Percentiles rank a stretch among this genome's conserved stretches.
Evolutionary conservation across 2,113 vertebrate genomes (phyloP).

Genomic region (Cavia porcellus): DNA sequence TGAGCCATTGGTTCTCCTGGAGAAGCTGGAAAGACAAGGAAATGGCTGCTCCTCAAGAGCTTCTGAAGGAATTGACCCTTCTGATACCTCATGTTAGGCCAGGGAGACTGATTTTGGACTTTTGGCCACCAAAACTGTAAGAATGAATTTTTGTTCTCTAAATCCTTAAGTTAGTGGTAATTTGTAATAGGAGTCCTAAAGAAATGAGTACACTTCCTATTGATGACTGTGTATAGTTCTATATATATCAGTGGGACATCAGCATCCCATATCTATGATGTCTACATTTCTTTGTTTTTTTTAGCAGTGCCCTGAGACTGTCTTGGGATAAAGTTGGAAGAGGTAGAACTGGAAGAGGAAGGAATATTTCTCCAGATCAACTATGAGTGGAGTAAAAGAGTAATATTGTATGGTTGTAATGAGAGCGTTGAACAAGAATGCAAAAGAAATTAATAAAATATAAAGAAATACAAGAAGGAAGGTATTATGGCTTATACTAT

Average conservation of each 20-base stretch:
- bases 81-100: background rate
- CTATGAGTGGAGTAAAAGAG: background rate
- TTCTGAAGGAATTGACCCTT: background rate
- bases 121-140: constrained; percentile 8
- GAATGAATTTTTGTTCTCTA: background rate
- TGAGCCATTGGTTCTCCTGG: background rate
- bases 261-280: background rate
- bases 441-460: background rate
- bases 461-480: background rate
- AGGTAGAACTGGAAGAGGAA: background rate
- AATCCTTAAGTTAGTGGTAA: background rate
- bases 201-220: background rate
- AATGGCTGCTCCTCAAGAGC: background rate
- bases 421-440: constrained; percentile 17
- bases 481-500: background rate
- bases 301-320: background rate
- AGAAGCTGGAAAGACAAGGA: background rate
- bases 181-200: background rate
- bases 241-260: background rate
- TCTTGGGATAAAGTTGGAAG: background rate
- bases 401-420: background rate
- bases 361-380: background rate
- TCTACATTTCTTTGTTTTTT: background rate
- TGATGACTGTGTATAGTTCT: background rate
- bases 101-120: background rate